These are phyloP conservation scores for Mormyrops attenuatus DNA, from an alignment of 2,797 vertebrate species.

Conservation along the genomic window DNA sequence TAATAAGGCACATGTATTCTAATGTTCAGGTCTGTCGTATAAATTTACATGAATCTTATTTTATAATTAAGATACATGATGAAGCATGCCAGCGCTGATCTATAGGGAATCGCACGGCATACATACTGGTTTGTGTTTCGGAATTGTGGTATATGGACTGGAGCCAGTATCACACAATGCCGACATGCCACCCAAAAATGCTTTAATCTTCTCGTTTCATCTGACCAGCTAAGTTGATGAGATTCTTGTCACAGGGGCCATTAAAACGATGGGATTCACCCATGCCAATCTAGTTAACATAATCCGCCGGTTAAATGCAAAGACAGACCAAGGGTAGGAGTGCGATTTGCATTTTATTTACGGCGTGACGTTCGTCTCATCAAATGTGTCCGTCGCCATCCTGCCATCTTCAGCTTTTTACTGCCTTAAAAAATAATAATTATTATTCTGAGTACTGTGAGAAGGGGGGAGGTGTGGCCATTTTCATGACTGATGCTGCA, in stretches of 20 bases:
- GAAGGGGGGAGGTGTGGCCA: background rate
- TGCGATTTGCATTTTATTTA: background rate
- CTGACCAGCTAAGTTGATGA: background rate
- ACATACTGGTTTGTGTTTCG: background rate
- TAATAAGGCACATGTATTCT: background rate
- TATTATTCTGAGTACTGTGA: background rate
- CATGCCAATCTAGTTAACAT: background rate
- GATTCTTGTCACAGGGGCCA: background rate
- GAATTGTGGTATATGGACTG: background rate
- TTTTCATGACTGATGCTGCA: background rate
- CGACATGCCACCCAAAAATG: background rate
- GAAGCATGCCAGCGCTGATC: background rate
- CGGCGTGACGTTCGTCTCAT: background rate
- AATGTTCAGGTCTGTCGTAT: background rate
- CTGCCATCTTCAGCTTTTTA: background rate
- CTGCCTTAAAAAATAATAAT: background rate
- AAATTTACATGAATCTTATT: slow-evolving; percentile 4
- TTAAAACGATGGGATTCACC: background rate
- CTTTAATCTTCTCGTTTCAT: background rate
- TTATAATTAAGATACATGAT: background rate
- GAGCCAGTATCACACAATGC: background rate
- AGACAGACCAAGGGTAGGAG: background rate
- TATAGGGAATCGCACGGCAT: background rate
- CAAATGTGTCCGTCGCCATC: background rate
- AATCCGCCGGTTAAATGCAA: background rate